Percentiles rank a stretch among this genome's conserved stretches.
Evolutionary conservation across 2,888 invertebrate species (phyloP).

Genomic region (Andrena bicolor): DNA sequence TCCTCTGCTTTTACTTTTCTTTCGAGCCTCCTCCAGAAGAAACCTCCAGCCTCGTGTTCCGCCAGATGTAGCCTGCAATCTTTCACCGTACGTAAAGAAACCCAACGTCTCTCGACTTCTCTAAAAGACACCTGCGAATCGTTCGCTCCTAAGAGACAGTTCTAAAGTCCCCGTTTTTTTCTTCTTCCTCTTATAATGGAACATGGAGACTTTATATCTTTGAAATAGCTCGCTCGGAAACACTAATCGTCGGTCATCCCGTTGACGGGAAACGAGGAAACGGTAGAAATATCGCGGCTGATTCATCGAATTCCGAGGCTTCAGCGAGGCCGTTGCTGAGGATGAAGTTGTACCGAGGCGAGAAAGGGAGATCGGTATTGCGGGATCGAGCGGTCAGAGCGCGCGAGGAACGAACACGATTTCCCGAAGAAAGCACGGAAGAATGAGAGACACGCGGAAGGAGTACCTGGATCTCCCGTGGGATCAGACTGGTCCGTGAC

Average conservation of each 20-base stretch:
- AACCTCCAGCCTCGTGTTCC: not conserved
- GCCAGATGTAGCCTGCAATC: not conserved
- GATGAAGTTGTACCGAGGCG: conserved; percentile 53
- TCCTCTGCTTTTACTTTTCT: conserved; percentile 40
- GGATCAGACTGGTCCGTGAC: conserved; percentile 69
- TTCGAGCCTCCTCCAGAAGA: not conserved
- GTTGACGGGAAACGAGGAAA: not conserved
- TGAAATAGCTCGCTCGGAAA: not conserved
- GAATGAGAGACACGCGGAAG: conserved; percentile 61
- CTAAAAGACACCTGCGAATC: not conserved
- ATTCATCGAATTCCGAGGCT: conserved; percentile 50
- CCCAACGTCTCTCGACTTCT: not conserved
- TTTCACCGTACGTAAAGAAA: not conserved
- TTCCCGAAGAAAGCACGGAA: conserved; percentile 46
- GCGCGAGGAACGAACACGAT: conserved; percentile 44
- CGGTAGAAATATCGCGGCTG: conserved; percentile 4
- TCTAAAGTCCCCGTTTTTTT: no score
- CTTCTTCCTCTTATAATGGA: no score
- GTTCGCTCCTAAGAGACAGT: not conserved
- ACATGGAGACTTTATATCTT: no score
- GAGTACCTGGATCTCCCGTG: conserved; percentile 69
- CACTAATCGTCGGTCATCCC: conserved; percentile 12
- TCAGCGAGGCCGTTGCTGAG: conserved; percentile 10
- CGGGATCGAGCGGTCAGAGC: conserved; percentile 37
- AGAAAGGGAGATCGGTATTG: conserved; percentile 38